Base-by-base conservation (phyloP, 2,797 vertebrate genomes). In the Nannoperca obscura region DNA sequence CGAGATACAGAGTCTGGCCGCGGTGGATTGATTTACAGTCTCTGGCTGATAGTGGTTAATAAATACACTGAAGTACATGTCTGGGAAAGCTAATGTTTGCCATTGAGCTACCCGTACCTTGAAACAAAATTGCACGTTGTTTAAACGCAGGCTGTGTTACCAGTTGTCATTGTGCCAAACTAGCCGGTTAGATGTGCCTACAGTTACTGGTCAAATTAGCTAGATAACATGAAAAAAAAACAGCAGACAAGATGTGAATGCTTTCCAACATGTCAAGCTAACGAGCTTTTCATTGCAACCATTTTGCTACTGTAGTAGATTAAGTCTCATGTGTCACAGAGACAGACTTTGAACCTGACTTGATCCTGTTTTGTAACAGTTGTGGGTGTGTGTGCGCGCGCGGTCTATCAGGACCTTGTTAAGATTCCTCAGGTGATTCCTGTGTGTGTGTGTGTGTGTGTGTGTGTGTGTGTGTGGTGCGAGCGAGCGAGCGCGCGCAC, bases 311-410 rank as follows among this genome's bases (percentile, higher is more conserved):
- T 32, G 52, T 38, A 6, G 20, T 30, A 17, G 38, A 53, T 7
- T 8, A 11, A 34, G 32, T 47, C 59, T 42, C 50, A 24, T 55
- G 46, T 50, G 42, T 54, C 7, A 1, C 0, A 24, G 32, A 42
- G 34, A 3, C 13, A 82, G 83, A 89, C 85, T 87, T 83, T 86
- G 83, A 13, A 76, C 80, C 63, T 60, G 71, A 63, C 61, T 80
- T 72, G 19, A 42, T 38, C 15, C 15, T 47, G 64, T 65, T 27
- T 14, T 46, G 46, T 24, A 32, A 38, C 57, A 52, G 40, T 34
- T 70, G 38, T 54, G 47, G 14, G 30, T 38, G 61, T 66, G n/a
- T 72, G 57, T 65, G 63, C 59, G 73, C 12, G 63, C 59, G 73
- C 12, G 5, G 20, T 58, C 11, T 75, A 30, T 74, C 60, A 22